Base-by-base conservation (phyloP, 2,113 vertebrate species). In the Pseudolaguvia tuberculata region DNA sequence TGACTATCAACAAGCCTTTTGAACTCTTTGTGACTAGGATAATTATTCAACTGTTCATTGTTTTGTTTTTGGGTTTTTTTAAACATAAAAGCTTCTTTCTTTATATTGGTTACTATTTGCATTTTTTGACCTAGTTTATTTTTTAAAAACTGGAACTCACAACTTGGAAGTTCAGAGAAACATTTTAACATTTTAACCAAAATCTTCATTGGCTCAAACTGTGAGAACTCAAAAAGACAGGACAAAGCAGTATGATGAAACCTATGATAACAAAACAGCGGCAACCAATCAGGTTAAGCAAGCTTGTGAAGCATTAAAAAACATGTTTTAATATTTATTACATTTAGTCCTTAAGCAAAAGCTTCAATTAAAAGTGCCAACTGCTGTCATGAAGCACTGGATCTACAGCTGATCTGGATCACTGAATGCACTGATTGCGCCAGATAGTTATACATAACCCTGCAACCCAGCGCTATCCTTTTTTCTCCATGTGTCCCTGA, bases 1-100 rank as follows among this genome's bases (percentile, higher is more conserved):
- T 39, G 62, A 58, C 72, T 72, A 78, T 72, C 70, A 79, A 67
- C 77, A 80, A 52, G 39, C 51, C 35, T 69, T 11, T 39, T 70
- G 39, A 23, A 71, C 57, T 62, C 72, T 53, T 78, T 42, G 61
- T 66, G 69, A 78, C 78, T 72, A 42, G 56, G 62, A 27, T 47
- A 48, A 72, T 68, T 61, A 51, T 56, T 4, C 4, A 65, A 39
- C 53, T 45, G 31, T 48, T 20, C 31, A 70, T 4, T 35, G 3
- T 35, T 35, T 35, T 35, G 3, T 35, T 35, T 35, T 35, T 35
- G 31, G 31, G 31, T 35, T 3, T 29, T 72, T 74, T 66, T 29
- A 23, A 18, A 39, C 45, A 56, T 39, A 78, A 63, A 51, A 63
- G 21, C 17, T 27, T 53, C 50, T 42, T 25, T 15, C 51, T 70